Evolutionary conservation across 2,797 vertebrate genomes (phyloP).

Genomic region (Arvicola amphibius): DNA sequence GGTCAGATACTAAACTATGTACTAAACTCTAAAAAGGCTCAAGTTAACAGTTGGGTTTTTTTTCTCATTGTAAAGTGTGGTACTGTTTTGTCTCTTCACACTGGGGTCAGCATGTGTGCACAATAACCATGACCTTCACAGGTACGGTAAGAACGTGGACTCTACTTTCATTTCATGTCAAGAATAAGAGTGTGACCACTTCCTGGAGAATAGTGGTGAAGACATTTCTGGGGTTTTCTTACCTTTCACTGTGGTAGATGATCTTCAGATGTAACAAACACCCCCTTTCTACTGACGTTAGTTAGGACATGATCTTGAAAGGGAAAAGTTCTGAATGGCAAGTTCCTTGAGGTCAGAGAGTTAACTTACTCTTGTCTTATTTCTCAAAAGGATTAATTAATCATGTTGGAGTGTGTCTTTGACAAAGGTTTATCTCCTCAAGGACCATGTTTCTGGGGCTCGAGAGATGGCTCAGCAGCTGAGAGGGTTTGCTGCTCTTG

Average conservation of each 20-base stretch:
- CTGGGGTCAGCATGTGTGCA: neutral
- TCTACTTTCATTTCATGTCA: neutral
- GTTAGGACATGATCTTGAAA: neutral
- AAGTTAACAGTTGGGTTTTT: neutral
- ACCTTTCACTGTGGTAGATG: neutral
- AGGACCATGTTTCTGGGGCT: neutral
- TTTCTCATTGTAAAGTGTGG: neutral
- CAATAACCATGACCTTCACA: neutral
- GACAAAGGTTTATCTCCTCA: neutral
- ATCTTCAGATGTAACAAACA: conserved; percentile 28
- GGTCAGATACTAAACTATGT: neutral
- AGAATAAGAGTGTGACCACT: neutral
- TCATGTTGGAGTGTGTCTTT: conserved; percentile 12
- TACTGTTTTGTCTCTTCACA: neutral
- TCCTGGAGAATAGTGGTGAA: neutral
- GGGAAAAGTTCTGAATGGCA: neutral
- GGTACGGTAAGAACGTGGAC: too few relatives aligned
- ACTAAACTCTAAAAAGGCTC: neutral
- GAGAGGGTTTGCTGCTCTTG: neutral
- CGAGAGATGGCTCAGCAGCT: neutral
- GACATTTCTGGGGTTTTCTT: neutral
- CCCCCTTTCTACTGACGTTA: conserved; percentile 26
- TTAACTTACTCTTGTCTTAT: neutral
- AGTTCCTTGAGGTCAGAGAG: neutral
- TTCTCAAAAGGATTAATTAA: conserved; percentile 6